A percentile compares a stretch with the other conserved stretches of the same genome.
phyloP scores from a whole-genome alignment of 1,140 invertebrate species.

The Lordiphosa collinella region DNA sequence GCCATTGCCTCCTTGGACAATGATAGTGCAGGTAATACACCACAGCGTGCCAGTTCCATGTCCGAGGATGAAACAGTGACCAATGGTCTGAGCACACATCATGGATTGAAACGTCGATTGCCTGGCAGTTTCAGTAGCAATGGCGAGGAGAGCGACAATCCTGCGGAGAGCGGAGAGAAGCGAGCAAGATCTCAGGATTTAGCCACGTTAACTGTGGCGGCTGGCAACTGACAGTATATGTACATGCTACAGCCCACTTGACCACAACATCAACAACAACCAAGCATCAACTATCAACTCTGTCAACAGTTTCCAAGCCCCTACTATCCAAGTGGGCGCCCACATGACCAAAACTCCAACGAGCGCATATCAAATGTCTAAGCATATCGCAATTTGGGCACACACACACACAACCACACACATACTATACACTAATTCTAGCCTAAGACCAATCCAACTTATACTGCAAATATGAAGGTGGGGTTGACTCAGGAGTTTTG shows the following conservation, averaged over 20 bases:
- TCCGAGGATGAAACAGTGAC: constrained; percentile 66
- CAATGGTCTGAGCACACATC: constrained; percentile 27
- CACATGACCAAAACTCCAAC: constrained; percentile 57
- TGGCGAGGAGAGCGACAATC: constrained; percentile 73
- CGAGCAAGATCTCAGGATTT: constrained; percentile 33
- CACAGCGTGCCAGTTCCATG: constrained; percentile 64
- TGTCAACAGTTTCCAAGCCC: constrained; percentile 17
- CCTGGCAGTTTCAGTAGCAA: constrained; percentile 70
- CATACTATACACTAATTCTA: constrained; percentile 27
- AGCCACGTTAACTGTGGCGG: constrained; percentile 27
- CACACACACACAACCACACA: constrained; percentile 45
- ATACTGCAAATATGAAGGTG: background rate
- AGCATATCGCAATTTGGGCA: constrained; percentile 75
- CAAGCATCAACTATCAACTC: constrained; percentile 2
- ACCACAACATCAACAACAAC: constrained; percentile 18
- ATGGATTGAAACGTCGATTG: constrained; percentile 63
- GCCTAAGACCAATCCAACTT: constrained; percentile 21
- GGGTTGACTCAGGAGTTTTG: too few species aligned
- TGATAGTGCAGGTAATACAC: constrained; percentile 70
- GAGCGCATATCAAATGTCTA: constrained; percentile 77
- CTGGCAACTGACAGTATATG: constrained; percentile 76
- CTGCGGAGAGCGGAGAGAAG: constrained; percentile 44
- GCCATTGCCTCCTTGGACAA: constrained; percentile 74
- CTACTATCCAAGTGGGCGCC: background rate
- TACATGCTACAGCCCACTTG: constrained; percentile 69